Conservation (phyloP, 2,888 invertebrate genomes). For the Apodemia mormo region DNA sequence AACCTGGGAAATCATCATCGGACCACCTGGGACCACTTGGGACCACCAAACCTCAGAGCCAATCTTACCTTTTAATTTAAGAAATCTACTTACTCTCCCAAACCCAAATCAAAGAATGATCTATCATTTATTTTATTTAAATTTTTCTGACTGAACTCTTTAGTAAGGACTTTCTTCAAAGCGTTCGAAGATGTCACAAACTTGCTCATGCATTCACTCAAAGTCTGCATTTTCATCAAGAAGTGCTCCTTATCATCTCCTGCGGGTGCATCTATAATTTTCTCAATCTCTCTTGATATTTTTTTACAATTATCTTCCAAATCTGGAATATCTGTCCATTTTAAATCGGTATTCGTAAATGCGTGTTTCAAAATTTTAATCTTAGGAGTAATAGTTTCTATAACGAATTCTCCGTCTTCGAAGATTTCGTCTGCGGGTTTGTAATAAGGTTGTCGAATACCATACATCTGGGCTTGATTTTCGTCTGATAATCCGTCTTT, state of each 20-base stretch:
- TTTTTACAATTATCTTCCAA: conserved; percentile 51
- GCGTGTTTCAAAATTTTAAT: conserved; percentile 65
- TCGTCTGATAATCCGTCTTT: conserved; percentile 60
- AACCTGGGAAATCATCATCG: too few relatives aligned
- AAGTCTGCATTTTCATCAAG: conserved; percentile 59
- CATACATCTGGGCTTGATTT: conserved; percentile 37
- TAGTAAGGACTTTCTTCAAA: conserved; percentile 60
- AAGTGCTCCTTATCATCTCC: conserved; percentile 50
- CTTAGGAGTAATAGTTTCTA: conserved; percentile 63
- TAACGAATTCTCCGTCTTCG: conserved; percentile 63
- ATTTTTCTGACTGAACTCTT: conserved; percentile 55
- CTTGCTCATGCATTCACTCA: conserved; percentile 70
- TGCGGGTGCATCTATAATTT: conserved; percentile 46
- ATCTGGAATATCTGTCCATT: conserved; percentile 52
- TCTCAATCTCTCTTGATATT: conserved; percentile 54
- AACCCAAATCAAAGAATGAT: conserved; percentile 54
- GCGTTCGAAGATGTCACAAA: conserved; percentile 67
- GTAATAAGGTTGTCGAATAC: conserved; percentile 60
- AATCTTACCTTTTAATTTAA: neutral
- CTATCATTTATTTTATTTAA: conserved; percentile 46
- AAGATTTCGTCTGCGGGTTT: conserved; percentile 50
- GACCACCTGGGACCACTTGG: too few relatives aligned
- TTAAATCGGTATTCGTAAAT: conserved; percentile 58
- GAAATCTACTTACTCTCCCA: conserved; percentile 59
- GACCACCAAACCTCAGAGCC: too few relatives aligned